These are phyloP conservation scores for Girardinichthys multiradiatus DNA, from an alignment of 2,113 vertebrate species.

Conservation along the genomic window DNA sequence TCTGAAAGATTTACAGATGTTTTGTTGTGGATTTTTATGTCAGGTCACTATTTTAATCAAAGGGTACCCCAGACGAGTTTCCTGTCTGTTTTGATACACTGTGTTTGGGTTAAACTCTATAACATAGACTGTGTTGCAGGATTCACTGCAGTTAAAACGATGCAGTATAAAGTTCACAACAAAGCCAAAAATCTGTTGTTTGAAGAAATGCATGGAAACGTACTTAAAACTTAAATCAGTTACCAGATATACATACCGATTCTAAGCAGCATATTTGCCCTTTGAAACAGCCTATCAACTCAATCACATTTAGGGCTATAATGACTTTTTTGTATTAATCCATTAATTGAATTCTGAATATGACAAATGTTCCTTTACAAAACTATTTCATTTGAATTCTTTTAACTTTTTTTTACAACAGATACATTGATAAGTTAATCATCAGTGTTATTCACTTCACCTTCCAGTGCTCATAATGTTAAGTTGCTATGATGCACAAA, in stretches of 20 bases:
- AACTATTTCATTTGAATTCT: too few relatives aligned
- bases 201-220: too few relatives aligned
- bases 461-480: too few relatives aligned
- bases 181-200: not conserved
- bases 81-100: not conserved
- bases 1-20: not conserved
- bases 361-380: too few relatives aligned
- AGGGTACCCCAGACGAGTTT: not conserved
- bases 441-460: too few relatives aligned
- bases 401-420: too few relatives aligned
- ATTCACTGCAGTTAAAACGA: not conserved
- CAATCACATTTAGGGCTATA: too few relatives aligned
- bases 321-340: too few relatives aligned
- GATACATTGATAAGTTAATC: too few relatives aligned
- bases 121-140: not conserved
- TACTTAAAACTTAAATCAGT: too few relatives aligned
- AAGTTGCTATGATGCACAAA: too few relatives aligned
- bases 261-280: not conserved
- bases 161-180: not conserved
- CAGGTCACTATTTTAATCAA: not conserved
- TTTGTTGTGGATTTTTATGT: not conserved
- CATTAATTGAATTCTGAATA: too few relatives aligned
- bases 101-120: not conserved
- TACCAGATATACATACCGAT: not conserved
- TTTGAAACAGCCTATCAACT: not conserved